phyloP scores from a whole-genome alignment of 92 coral and sea anemone species.

The Palythoa grandiflora region DNA sequence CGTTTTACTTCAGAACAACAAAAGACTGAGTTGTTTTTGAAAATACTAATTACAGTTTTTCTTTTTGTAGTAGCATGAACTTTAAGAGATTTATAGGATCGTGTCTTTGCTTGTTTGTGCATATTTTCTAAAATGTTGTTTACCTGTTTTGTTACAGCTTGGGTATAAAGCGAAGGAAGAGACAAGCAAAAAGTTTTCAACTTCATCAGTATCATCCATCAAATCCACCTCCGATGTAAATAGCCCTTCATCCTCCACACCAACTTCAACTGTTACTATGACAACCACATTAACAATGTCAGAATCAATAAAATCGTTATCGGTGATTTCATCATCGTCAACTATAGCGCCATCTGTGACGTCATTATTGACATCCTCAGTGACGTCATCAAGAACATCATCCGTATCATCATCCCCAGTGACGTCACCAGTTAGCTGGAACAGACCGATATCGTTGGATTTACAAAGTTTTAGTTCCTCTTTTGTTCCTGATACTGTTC shows the following conservation, averaged over 20 bases:
- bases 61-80: too few relatives aligned
- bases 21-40: too few relatives aligned
- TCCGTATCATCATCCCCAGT: constrained; percentile 28
- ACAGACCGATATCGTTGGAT: constrained; percentile 39
- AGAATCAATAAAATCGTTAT: background rate
- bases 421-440: constrained; percentile 41
- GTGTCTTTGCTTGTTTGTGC: too few relatives aligned
- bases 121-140: background rate
- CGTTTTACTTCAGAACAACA: too few relatives aligned
- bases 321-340: background rate
- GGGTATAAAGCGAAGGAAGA: constrained; percentile 82
- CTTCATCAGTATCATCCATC: constrained; percentile 18
- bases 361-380: background rate
- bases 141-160: constrained; percentile 47
- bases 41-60: too few relatives aligned
- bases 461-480: constrained; percentile 4
- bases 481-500: background rate
- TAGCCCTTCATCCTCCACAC: background rate
- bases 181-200: constrained; percentile 58
- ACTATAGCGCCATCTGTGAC: background rate
- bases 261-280: constrained; percentile 16
- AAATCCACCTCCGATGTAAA: constrained; percentile 18
- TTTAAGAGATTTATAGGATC: background rate
- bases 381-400: background rate
- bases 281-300: constrained; percentile 1